A percentile compares a stretch with the other conserved stretches of the same genome.
Evolutionary conservation across 2,113 vertebrate genomes (phyloP).

Genomic region (Leptocoma aspasia): DNA sequence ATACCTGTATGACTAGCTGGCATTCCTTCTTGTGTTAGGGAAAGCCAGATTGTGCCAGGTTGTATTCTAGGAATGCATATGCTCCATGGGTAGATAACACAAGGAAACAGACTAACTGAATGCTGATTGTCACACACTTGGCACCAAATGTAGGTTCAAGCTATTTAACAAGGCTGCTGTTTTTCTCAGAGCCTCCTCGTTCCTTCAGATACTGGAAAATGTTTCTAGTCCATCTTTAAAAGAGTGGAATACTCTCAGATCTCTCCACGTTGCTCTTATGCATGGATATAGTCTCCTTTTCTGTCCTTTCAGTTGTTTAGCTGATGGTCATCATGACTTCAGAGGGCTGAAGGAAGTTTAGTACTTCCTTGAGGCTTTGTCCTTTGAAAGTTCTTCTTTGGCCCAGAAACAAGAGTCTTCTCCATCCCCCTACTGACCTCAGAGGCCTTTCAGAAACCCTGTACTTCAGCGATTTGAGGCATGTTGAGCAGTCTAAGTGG

Average conservation of each 20-base stretch:
- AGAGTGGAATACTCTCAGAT: background rate
- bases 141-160: background rate
- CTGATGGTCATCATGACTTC: background rate
- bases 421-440: background rate
- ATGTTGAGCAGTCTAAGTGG: background rate
- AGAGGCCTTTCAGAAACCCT: background rate
- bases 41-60: background rate
- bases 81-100: background rate
- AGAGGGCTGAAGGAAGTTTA: background rate
- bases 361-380: background rate
- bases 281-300: background rate
- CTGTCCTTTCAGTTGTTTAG: background rate
- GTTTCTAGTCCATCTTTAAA: background rate
- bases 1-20: background rate
- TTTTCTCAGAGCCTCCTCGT: background rate
- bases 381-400: background rate
- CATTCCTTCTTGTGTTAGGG: background rate
- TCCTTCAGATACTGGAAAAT: background rate
- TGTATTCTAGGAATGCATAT: background rate
- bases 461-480: background rate
- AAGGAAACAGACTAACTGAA: background rate
- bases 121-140: background rate
- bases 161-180: background rate
- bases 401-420: background rate
- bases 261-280: fast-evolving